Percentiles rank a stretch among this genome's conserved stretches.
Conservation (phyloP, 2,888 invertebrate species). For the Perizoma flavofasciatum region DNA sequence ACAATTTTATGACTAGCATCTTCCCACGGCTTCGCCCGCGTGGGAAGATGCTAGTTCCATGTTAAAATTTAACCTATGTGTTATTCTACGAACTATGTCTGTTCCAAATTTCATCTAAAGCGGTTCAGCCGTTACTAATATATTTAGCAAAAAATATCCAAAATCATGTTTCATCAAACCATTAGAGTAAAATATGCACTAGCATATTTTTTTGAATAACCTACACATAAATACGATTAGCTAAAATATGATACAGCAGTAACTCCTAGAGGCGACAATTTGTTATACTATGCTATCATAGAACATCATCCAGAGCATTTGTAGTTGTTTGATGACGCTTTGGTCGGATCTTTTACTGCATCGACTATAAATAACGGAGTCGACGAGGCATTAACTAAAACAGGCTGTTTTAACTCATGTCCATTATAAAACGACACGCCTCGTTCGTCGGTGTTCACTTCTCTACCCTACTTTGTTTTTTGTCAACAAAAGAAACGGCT, state of each 20-base stretch:
- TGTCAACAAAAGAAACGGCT: conserved; percentile 27
- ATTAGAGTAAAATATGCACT: too few relatives aligned
- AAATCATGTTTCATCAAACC: too few relatives aligned
- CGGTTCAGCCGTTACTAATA: too few relatives aligned
- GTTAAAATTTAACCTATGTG: too few relatives aligned
- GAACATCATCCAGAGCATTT: conserved; percentile 19
- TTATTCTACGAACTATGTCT: too few relatives aligned
- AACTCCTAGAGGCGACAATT: conserved; percentile 11
- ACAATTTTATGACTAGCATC: too few relatives aligned
- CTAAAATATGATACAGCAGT: conserved; percentile 15
- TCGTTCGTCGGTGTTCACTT: conserved; percentile 47
- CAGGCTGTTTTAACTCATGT: conserved; percentile 52
- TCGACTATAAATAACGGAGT: conserved; percentile 63
- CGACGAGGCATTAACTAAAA: conserved; percentile 62
- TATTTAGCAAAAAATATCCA: too few relatives aligned
- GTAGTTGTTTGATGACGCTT: conserved; percentile 41
- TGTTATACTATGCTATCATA: conserved; percentile 12
- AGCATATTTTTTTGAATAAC: neutral
- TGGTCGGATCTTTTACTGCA: conserved; percentile 47
- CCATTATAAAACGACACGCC: conserved; percentile 52
- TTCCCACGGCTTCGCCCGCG: too few relatives aligned
- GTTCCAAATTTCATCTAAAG: too few relatives aligned
- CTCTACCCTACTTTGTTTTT: conserved; percentile 37
- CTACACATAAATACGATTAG: neutral
- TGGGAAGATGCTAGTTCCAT: too few relatives aligned